phyloP scores from a whole-genome alignment of 2,113 vertebrate species.

The Seriola rivoliana region DNA sequence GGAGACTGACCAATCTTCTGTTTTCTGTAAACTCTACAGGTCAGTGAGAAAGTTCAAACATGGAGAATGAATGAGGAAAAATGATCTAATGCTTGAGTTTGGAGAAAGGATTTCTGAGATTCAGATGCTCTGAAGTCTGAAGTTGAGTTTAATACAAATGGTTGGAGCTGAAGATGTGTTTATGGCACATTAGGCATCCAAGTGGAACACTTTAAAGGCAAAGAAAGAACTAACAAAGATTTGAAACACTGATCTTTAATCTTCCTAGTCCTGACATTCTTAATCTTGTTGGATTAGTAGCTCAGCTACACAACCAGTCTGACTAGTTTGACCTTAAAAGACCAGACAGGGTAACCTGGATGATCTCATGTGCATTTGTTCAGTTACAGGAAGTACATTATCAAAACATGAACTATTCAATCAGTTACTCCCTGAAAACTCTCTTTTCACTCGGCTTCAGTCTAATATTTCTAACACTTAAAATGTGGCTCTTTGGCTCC shows the following conservation, averaged over 20 bases:
- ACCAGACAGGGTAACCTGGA: neutral
- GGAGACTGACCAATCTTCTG: neutral
- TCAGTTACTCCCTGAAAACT: neutral
- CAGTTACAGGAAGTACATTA: neutral
- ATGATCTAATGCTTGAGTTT: neutral
- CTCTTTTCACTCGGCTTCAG: no score
- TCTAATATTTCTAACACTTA: neutral
- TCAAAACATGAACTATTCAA: neutral
- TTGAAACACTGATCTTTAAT: neutral
- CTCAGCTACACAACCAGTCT: neutral
- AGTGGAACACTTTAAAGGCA: neutral
- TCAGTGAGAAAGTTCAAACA: neutral
- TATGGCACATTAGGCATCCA: no score
- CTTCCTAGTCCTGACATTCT: neutral
- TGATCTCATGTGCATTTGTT: neutral
- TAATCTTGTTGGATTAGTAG: neutral
- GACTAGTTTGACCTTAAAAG: neutral
- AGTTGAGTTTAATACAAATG: neutral
- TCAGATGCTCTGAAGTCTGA: neutral
- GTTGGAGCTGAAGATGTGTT: neutral
- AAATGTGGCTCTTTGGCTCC: neutral
- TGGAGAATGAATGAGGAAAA: neutral
- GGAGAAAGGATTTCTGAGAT: neutral
- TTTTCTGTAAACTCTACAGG: constrained; percentile 5
- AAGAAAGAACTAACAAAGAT: neutral